phyloP scores from a whole-genome alignment of 2,113 vertebrate species.

The Hemibagrus wyckioides region DNA sequence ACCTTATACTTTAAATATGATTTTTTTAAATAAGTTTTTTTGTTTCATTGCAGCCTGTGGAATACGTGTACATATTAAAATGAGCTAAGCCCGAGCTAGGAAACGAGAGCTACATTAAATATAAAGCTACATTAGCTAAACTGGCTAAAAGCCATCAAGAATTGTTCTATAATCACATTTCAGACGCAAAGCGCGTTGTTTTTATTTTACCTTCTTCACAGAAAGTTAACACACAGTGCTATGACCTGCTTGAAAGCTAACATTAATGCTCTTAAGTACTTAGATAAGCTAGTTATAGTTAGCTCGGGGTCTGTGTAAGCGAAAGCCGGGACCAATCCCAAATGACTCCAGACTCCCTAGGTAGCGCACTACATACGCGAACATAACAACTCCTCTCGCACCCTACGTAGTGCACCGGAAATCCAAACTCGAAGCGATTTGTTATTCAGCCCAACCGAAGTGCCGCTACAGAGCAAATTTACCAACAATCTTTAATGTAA shows the following conservation, averaged over 20 bases:
- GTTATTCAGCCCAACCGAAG: background rate
- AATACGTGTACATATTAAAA: background rate
- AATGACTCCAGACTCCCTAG: background rate
- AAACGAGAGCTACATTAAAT: background rate
- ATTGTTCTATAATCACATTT: background rate
- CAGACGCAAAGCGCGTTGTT: background rate
- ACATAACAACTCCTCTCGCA: too few species aligned
- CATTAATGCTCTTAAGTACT: slow-evolving; percentile 28
- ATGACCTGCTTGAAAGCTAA: background rate
- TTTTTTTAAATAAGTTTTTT: background rate
- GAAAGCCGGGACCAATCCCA: background rate
- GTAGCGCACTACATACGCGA: background rate
- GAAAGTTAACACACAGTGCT: background rate
- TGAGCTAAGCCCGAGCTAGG: background rate
- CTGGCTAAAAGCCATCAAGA: slow-evolving; percentile 4
- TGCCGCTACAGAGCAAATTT: background rate
- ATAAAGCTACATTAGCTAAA: background rate
- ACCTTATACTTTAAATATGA: background rate
- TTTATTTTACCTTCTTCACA: too few species aligned
- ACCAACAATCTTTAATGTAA: background rate
- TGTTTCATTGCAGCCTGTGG: background rate
- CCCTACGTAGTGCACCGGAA: background rate
- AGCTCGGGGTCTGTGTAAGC: background rate
- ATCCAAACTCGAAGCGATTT: too few species aligned
- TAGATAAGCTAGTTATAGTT: background rate